Base-by-base conservation (phyloP, 2,113 vertebrate genomes). In the Protobothrops mucrosquamatus region DNA sequence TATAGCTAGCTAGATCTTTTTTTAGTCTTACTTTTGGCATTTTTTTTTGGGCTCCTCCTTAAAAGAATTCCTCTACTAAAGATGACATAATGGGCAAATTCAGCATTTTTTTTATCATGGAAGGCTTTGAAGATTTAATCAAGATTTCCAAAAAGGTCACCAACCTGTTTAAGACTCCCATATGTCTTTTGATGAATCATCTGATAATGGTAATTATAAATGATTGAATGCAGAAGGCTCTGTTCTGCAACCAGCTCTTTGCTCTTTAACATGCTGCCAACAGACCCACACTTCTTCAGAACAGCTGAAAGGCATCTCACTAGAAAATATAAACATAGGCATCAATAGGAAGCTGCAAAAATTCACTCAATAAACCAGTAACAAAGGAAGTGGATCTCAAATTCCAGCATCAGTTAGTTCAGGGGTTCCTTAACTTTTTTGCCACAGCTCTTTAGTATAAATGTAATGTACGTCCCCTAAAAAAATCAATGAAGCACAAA, bases 131-230 rank as follows among this genome's bases (percentile, higher is more conserved):
- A 9, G 20, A 18, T 74, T 46, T 55, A 12, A 57, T 6, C 69
- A 85, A 29, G 9, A 43, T 92, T 89, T 54, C 23, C 22, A 46
- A 81, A 81, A 74, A 81, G 3, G 52, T 54, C 14, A 48, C 97
- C 97, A 94, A 98, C 98, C 98, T 98, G 98, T 96, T 95, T 97
- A 93, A 98, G 95, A 54, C 97, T 97, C 86, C 97, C 93, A 93
- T 97, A 97, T 0, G 98, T 88, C 86, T 97, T 98, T 94, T 98
- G 98, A 52, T 15, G 97, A 59, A 97, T 92, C 95, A 98, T 94
- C 92, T 94, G 95, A 94, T 96, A 94, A 96, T 97, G 97, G 94
- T 97, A 97, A n/a, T 23, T 97, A 90, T 98, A 98, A 2, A 98
- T 95, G 81, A 98, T 0, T 0, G 97, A 93, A 74, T 95, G 96